Base-by-base conservation (phyloP, 2,888 invertebrate species). In the Drepanosiphum platanoidis region DNA sequence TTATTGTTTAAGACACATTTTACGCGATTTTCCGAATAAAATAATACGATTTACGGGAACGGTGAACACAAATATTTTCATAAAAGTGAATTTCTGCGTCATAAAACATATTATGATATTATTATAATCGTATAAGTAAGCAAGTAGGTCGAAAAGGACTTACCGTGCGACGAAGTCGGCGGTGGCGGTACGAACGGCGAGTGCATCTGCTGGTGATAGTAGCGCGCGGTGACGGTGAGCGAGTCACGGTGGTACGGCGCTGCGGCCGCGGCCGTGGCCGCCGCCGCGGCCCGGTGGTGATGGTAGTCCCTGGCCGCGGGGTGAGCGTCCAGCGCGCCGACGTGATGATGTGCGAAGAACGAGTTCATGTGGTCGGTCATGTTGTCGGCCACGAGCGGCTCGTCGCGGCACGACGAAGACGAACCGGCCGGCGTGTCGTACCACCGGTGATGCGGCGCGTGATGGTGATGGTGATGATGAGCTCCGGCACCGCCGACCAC, bases 141-240 rank as follows among this genome's bases (percentile, higher is more conserved):
- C n/a, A n/a, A n/a, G n/a, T n/a, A n/a, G n/a, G n/a, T n/a, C n/a
- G n/a, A n/a, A n/a, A n/a, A 52, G 32, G 52, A 83, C 90, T 90
- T 90, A 90, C 90, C 90, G 89, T 92, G 92, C 87, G 91, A 91
- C 88, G 90, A 91, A 86, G 92, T 90, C 22, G 84, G 77, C 30
- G 84, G 84, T 0, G 84, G 84, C 2, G 84, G 84, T 86, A 91
- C 91, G 89, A 91, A 90, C 88, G 92, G 91, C 88, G 91, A 91
- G 89, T 92, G 92, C 91, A 92, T 91, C 88, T 91, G 91, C 89
- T 91, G 91, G 88, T 92, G 92, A 90, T 92, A 92, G 90, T 92
- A 92, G 86, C 92, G 90, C 94, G 86, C 91, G 90, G 89, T 91
- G 58, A 84, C 84, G 68, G 84, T 84, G 22, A 84, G 84, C 58